Percentiles rank a stretch among this genome's conserved stretches.
Conservation (phyloP, 2,888 invertebrate species). For the Chrysomela aeneicollis region DNA sequence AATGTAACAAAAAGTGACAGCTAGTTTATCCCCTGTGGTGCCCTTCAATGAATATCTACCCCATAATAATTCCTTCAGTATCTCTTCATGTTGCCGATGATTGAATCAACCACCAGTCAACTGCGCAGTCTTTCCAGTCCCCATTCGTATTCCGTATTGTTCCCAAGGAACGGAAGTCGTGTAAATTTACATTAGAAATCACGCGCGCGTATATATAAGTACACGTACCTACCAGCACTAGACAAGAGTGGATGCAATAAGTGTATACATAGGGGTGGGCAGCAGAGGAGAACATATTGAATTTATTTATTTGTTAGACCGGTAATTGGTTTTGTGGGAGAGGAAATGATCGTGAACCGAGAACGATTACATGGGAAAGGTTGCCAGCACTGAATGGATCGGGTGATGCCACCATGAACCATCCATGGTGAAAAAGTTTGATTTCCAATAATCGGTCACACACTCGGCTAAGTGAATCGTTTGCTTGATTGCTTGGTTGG, state of each 20-base stretch:
- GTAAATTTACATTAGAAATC: conserved; percentile 35
- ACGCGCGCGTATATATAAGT: too few relatives aligned
- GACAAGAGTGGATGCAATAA: not conserved
- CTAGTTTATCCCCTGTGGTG: too few relatives aligned
- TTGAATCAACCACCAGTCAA: not conserved
- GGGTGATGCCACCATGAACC: too few relatives aligned
- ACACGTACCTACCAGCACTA: conserved; percentile 4
- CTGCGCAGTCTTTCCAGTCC: not conserved
- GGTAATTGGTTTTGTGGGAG: conserved; percentile 18
- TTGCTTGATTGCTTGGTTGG: too few relatives aligned
- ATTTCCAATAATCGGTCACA: too few relatives aligned
- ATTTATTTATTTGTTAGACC: conserved; percentile 20
- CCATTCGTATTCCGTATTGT: conserved; percentile 18
- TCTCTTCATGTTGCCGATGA: too few relatives aligned
- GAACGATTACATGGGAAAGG: conserved; percentile 20
- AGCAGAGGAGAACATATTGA: conserved; percentile 27
- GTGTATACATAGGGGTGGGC: too few relatives aligned
- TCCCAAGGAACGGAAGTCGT: conserved; percentile 34
- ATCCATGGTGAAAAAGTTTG: too few relatives aligned
- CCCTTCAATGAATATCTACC: too few relatives aligned
- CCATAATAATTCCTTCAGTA: too few relatives aligned
- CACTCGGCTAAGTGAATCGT: too few relatives aligned
- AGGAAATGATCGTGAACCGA: conserved; percentile 15
- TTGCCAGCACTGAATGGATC: not conserved
- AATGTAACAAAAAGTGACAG: too few relatives aligned